Base-by-base conservation (phyloP, 2,113 vertebrate species). In the Dipodomys ordii region DNA sequence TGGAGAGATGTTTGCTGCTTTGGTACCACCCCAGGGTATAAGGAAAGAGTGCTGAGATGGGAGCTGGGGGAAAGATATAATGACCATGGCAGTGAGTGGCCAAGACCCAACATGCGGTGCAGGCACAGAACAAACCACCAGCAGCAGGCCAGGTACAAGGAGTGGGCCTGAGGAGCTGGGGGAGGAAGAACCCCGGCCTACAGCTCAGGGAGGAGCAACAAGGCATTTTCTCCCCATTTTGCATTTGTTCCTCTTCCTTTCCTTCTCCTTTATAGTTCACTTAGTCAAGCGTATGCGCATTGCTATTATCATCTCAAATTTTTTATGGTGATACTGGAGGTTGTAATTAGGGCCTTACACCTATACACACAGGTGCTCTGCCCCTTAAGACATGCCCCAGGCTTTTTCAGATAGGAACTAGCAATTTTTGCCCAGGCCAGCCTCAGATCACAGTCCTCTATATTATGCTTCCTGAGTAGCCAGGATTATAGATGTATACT, bases 1-100 rank as follows among this genome's bases (percentile, higher is more conserved):
- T 85, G 86, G 76, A 77, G 53, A 78, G 88, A 53, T 1, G 9
- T 90, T 88, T 71, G 49, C 15, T 90, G 84, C 57, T 74, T 35
- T 71, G 46, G 71, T 19, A 84, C 53, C 53, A 57, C 53, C 53
- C 53, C 9, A 74, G 65, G 72, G 12, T 74, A 57, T 23, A 60
- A 16, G 27, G 68, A 25, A 12, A 15, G 32, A n/a, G 25, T 76
- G 74, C 23, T 6, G 30, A 79, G 30, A 71, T 49, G 16, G 4
- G 32, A 79, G 32, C 16, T 67, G 57, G 39, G 83, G 32, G 0
- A 20, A 0, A n/a, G n/a, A 2, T 65, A 27, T 10, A 1, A 4
- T 15, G 2, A 10, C 30, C 12, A 28, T 27, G 32, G 57, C 7
- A 2, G n/a, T 22, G 69, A 20, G 8, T 28, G 62, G 32, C 27